Percentiles rank a stretch among this genome's conserved stretches.
phyloP scores from a whole-genome alignment of 1,140 invertebrate genomes.

The Aphidius gifuensis region DNA sequence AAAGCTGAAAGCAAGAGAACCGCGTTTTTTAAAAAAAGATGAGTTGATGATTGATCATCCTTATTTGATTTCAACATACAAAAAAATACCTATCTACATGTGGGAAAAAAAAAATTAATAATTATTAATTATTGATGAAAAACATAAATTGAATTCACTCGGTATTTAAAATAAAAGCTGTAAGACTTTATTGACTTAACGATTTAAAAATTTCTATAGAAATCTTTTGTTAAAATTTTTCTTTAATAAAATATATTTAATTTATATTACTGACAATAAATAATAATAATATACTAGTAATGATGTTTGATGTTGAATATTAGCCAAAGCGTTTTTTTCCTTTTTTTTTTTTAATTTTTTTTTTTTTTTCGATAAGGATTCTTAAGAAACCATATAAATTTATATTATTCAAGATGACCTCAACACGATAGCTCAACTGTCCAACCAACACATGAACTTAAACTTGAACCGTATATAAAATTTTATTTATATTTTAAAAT shows the following conservation, averaged over 20 bases:
- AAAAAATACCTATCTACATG: not conserved
- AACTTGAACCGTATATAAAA: not conserved
- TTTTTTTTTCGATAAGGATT: conserved; percentile 5
- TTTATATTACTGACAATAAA: no score
- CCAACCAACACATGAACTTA: conserved; percentile 9
- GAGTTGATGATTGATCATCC: conserved; percentile 21
- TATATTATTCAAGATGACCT: conserved; percentile 3
- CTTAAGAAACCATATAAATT: conserved; percentile 11
- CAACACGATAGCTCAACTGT: conserved; percentile 2
- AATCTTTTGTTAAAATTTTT: no score
- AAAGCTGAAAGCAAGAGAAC: conserved; percentile 11
- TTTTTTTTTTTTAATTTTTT: not conserved
- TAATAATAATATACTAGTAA: no score
- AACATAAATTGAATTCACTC: not conserved
- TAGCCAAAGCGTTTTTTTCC: not conserved
- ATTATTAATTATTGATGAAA: not conserved
- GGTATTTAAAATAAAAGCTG: not conserved
- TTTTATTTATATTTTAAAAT: conserved; percentile 4
- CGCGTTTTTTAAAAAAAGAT: conserved; percentile 18
- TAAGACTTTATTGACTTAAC: not conserved
- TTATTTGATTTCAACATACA: not conserved
- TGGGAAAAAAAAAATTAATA: not conserved
- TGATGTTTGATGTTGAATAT: not conserved
- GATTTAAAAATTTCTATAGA: not conserved
- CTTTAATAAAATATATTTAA: no score